A percentile compares a stretch with the other conserved stretches of the same genome.
Conservation (phyloP, 2,888 invertebrate species). For the Stenichneumon culpator region DNA sequence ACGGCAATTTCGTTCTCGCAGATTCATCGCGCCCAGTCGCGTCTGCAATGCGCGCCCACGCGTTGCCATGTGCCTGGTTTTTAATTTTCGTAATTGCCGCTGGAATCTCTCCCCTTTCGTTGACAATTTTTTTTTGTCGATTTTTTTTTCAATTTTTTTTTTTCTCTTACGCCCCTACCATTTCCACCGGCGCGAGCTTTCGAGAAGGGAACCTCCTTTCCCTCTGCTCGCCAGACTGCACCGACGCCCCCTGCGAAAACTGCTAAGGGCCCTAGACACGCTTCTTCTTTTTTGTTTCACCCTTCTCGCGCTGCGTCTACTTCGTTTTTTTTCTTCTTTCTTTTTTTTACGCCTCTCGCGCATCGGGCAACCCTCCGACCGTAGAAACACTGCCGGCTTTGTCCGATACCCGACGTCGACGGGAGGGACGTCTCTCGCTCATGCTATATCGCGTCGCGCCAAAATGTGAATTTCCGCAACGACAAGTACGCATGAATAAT, state of each 20-base stretch:
- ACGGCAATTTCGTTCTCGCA: constrained; percentile 9
- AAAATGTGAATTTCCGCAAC: constrained; percentile 58
- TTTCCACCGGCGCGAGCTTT: constrained; percentile 62
- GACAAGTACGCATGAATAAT: constrained; percentile 60
- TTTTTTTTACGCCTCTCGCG: constrained; percentile 53
- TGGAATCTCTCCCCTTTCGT: constrained; percentile 64
- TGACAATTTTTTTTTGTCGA: constrained; percentile 60
- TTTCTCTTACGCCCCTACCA: constrained; percentile 50
- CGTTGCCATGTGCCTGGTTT: constrained; percentile 59
- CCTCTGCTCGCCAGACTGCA: constrained; percentile 58
- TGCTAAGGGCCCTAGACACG: constrained; percentile 52
- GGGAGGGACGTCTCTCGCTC: constrained; percentile 32
- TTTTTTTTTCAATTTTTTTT: constrained; percentile 33
- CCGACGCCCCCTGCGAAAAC: constrained; percentile 51
- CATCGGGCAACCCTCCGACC: constrained; percentile 27
- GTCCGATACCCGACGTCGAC: constrained; percentile 28
- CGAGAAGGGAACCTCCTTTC: constrained; percentile 38
- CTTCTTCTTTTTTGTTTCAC: constrained; percentile 45
- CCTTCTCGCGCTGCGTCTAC: constrained; percentile 33
- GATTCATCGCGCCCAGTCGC: constrained; percentile 10
- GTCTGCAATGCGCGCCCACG: constrained; percentile 31
- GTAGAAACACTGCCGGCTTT: constrained; percentile 28
- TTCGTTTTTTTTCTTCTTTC: constrained; percentile 14
- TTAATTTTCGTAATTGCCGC: constrained; percentile 74
- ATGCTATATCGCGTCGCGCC: constrained; percentile 48